Conservation (phyloP, 2,797 vertebrate species). For the Gallinago nigripennis region DNA sequence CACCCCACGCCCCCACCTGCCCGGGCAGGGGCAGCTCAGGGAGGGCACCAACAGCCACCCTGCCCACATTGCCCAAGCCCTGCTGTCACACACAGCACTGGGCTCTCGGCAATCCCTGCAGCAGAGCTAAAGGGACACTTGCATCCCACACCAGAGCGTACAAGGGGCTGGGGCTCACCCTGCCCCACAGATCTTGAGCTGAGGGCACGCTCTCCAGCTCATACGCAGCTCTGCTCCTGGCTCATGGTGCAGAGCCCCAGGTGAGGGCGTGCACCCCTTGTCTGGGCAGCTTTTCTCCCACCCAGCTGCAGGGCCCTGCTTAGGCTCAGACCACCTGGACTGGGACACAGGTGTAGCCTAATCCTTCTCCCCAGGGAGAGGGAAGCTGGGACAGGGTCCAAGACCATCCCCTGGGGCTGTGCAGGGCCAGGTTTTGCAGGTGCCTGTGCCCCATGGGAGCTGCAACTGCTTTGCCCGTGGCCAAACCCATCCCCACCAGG, state of each 20-base stretch:
- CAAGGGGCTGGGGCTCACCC: too few relatives aligned
- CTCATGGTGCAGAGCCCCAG: fast-evolving
- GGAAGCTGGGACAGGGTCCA: not conserved
- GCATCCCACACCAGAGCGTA: fast-evolving
- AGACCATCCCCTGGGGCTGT: not conserved
- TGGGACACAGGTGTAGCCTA: not conserved
- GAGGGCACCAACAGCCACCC: not conserved
- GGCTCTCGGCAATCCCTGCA: not conserved
- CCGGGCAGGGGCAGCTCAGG: not conserved
- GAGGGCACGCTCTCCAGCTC: fast-evolving
- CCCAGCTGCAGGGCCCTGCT: not conserved
- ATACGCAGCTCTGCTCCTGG: not conserved
- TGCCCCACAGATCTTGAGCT: not conserved
- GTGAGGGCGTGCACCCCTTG: fast-evolving
- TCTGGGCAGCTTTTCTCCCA: not conserved
- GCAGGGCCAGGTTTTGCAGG: not conserved
- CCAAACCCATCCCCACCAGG: not conserved
- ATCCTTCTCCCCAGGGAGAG: fast-evolving
- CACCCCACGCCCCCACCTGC: fast-evolving
- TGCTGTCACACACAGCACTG: fast-evolving
- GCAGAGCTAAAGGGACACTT: not conserved
- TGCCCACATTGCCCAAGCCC: fast-evolving
- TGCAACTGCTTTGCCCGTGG: not conserved
- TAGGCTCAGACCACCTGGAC: not conserved
- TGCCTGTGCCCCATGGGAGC: not conserved